Percentiles rank a stretch among this genome's conserved stretches.
These are phyloP conservation scores for Hippocampus comes DNA, from an alignment of 2,113 vertebrate genomes.

Conservation along the genomic window DNA sequence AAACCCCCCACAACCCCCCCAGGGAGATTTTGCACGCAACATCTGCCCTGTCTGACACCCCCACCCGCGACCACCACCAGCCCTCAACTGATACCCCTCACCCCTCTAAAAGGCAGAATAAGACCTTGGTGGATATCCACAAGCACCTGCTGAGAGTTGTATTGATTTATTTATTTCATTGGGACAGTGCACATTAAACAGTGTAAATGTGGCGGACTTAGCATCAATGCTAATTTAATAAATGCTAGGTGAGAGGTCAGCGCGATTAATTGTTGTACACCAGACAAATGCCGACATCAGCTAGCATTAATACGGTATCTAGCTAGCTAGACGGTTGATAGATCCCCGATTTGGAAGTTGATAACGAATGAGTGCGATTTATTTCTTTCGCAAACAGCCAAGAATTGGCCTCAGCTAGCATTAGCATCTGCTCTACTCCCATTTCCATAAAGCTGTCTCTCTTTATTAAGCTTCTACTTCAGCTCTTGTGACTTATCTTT, in stretches of 20 bases:
- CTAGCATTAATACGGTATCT: neutral
- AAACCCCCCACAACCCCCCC: too few species aligned
- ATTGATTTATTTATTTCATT: constrained; percentile 25
- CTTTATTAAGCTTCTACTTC: constrained; percentile 26
- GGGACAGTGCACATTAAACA: too few species aligned
- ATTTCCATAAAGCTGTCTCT: constrained; percentile 67
- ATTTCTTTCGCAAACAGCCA: neutral
- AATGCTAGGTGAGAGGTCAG: too few species aligned
- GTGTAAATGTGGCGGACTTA: too few species aligned
- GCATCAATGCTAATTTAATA: too few species aligned
- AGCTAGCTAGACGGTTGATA: too few species aligned
- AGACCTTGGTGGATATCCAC: constrained; percentile 42
- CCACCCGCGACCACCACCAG: neutral
- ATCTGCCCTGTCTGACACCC: constrained; percentile 66
- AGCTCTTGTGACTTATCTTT: neutral
- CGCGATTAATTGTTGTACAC: too few species aligned
- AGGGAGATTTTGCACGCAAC: constrained; percentile 61
- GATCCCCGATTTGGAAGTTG: neutral
- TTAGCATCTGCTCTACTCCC: constrained; percentile 38
- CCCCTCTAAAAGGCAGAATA: constrained; percentile 37
- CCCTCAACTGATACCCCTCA: constrained; percentile 2
- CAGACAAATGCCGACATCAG: neutral
- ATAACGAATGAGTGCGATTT: neutral
- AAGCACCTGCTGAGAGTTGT: constrained; percentile 74
- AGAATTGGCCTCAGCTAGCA: neutral